A percentile compares a stretch with the other conserved stretches of the same genome.
Evolutionary conservation across 2,113 vertebrate genomes (phyloP).

Genomic region (Anas platyrhynchos): DNA sequence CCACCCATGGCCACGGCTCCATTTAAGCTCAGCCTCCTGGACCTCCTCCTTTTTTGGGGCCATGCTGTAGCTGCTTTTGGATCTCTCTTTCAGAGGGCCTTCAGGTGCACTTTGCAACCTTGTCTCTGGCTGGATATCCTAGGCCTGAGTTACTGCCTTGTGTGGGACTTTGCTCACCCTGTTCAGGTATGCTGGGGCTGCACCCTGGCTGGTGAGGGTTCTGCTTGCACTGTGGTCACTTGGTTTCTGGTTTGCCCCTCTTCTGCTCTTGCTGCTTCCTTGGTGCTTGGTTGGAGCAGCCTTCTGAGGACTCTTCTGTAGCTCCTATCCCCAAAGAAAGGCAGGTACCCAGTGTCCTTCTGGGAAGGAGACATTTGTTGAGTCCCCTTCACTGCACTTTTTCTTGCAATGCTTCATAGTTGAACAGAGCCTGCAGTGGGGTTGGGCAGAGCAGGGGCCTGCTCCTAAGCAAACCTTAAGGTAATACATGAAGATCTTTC

Average conservation of each 20-base stretch:
- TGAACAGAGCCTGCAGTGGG: background rate
- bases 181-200: no score
- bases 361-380: background rate
- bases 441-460: background rate
- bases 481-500: background rate
- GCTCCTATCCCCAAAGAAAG: rapidly evolving
- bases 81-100: rapidly evolving
- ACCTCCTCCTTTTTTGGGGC: rapidly evolving
- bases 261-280: background rate
- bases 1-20: background rate
- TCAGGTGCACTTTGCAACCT: rapidly evolving
- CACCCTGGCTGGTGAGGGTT: rapidly evolving
- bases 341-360: background rate
- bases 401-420: rapidly evolving
- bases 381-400: rapidly evolving
- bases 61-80: rapidly evolving
- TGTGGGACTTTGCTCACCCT: background rate
- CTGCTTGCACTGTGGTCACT: background rate
- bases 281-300: rapidly evolving
- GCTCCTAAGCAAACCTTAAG: background rate
- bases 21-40: background rate
- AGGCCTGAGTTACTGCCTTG: no score
- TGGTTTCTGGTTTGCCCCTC: background rate
- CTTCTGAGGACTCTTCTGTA: background rate
- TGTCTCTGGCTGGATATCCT: background rate